These are phyloP conservation scores for Lepidonotus clava DNA, from an alignment of 2,888 invertebrate genomes.

Conservation along the genomic window DNA sequence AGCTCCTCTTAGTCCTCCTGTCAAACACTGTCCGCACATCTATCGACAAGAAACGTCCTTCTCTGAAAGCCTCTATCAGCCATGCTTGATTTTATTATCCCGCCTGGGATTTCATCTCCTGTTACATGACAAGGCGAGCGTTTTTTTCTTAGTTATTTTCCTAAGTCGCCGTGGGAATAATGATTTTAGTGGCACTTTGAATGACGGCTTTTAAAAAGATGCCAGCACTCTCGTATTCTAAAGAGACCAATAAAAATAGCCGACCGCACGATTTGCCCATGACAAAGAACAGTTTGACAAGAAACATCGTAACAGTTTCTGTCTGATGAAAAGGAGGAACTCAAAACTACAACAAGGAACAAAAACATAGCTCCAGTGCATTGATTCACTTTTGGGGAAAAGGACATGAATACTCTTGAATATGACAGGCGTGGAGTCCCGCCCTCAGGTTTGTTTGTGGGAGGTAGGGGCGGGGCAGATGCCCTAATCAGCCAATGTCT, in stretches of 20 bases:
- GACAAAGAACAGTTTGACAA: slow-evolving; percentile 18
- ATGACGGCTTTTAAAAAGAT: not conserved
- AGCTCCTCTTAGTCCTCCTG: too few species aligned
- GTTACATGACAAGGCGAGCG: slow-evolving; percentile 3
- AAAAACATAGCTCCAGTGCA: too few species aligned
- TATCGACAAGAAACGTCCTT: not conserved
- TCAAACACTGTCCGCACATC: not conserved
- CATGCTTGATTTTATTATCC: not conserved
- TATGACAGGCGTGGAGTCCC: too few species aligned
- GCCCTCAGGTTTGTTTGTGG: too few species aligned
- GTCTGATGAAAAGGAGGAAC: not conserved
- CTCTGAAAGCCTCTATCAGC: not conserved
- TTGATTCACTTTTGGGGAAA: too few species aligned
- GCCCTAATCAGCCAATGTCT: slow-evolving; percentile 35
- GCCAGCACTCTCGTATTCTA: slow-evolving; percentile 4
- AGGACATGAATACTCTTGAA: too few species aligned
- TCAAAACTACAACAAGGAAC: too few species aligned
- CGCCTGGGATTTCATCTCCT: not conserved
- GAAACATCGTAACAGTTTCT: not conserved
- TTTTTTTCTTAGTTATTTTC: slow-evolving; percentile 4
- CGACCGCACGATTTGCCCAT: not conserved
- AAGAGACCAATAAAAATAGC: not conserved
- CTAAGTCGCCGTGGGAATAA: slow-evolving; percentile 12
- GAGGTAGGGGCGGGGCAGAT: slow-evolving; percentile 10
- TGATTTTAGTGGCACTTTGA: slow-evolving; percentile 42